These are phyloP conservation scores for Notocelia uddmanniana DNA, from an alignment of 2,888 invertebrate species.

Conservation along the genomic window DNA sequence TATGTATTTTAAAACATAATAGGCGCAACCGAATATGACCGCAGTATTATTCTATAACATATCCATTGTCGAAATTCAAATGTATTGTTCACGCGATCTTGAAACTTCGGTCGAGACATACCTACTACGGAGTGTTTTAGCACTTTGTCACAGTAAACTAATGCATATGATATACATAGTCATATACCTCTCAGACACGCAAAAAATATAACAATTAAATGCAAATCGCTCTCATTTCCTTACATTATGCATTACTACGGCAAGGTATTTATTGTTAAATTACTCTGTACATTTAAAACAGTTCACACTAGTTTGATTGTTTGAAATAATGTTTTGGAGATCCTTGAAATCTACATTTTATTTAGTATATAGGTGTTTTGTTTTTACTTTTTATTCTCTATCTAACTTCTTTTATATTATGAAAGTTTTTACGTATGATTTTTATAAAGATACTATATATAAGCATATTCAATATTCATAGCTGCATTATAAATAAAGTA, in stretches of 20 bases:
- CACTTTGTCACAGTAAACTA: background rate
- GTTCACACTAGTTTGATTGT: background rate
- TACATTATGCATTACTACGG: too few species aligned
- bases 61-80: constrained; percentile 14
- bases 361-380: background rate
- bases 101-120: too few species aligned
- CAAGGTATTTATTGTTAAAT: too few species aligned
- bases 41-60: constrained; percentile 6
- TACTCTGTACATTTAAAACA: background rate
- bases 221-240: too few species aligned
- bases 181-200: too few species aligned
- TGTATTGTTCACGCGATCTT: constrained; percentile 3
- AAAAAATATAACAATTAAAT: background rate
- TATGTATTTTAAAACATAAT: constrained; percentile 1
- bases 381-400: too few species aligned
- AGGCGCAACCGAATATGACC: constrained; percentile 3
- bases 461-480: background rate
- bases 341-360: background rate
- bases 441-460: too few species aligned
- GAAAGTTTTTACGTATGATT: background rate
- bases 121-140: background rate
- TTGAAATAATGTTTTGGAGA: background rate
- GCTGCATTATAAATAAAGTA: background rate
- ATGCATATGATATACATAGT: too few species aligned
- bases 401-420: background rate